These are phyloP conservation scores for Dynastes tityus DNA, from an alignment of 2,888 invertebrate genomes.

Conservation along the genomic window DNA sequence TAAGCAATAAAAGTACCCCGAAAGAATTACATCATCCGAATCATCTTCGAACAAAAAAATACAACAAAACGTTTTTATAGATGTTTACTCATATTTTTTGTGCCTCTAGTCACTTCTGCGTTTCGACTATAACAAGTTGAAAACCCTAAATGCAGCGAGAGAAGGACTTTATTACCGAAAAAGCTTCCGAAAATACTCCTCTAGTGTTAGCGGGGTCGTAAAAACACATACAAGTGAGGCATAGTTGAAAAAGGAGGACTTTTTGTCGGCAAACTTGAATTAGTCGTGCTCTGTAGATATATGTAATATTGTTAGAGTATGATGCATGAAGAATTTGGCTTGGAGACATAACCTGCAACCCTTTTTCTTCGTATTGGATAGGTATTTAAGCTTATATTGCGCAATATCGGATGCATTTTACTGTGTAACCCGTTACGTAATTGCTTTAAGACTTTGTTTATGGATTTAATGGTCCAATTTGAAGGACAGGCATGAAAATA, in stretches of 20 bases:
- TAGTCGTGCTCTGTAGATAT: too few relatives aligned
- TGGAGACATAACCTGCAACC: too few relatives aligned
- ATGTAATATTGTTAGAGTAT: too few relatives aligned
- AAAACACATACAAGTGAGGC: slow-evolving; percentile 7
- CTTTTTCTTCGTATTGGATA: too few relatives aligned
- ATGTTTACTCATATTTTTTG: slow-evolving; percentile 24
- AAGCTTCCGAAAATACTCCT: slow-evolving; percentile 34
- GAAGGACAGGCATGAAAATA: too few relatives aligned
- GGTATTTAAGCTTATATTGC: too few relatives aligned
- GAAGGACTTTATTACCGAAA: slow-evolving; percentile 33
- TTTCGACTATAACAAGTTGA: slow-evolving; percentile 3
- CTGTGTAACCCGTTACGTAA: too few relatives aligned
- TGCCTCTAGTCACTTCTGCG: background rate
- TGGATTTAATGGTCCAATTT: too few relatives aligned
- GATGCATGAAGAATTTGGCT: too few relatives aligned
- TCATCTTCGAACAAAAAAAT: background rate
- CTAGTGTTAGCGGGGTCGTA: slow-evolving; percentile 29
- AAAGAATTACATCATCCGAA: background rate
- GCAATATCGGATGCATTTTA: too few relatives aligned
- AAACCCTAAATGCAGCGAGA: background rate
- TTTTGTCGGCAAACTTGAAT: slow-evolving; percentile 9
- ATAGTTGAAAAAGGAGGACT: background rate
- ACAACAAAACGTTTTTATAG: slow-evolving; percentile 7
- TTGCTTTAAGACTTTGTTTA: too few relatives aligned
- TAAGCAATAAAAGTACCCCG: background rate